Percentiles rank a stretch among this genome's conserved stretches.
phyloP scores from a whole-genome alignment of 2,113 vertebrate genomes.

The Ia io region DNA sequence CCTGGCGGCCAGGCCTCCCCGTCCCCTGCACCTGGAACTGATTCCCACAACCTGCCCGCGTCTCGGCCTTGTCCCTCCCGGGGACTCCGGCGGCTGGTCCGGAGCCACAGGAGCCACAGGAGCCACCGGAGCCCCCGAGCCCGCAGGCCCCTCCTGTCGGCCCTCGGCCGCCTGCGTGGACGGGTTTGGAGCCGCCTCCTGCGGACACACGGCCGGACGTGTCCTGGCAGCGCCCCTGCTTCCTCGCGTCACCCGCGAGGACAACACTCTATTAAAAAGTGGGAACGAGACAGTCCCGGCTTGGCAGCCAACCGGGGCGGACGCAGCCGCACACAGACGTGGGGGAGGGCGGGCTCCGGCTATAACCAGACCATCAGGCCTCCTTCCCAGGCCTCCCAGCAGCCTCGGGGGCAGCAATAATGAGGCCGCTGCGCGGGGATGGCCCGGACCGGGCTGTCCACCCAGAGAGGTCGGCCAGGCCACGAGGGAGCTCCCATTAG shows the following conservation, averaged over 20 bases:
- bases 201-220: background rate
- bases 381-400: background rate
- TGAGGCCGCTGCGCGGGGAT: accelerated
- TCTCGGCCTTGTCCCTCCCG: background rate
- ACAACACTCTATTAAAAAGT: background rate
- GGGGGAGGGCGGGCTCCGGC: accelerated
- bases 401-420: background rate
- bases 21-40: accelerated
- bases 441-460: background rate
- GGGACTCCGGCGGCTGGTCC: accelerated
- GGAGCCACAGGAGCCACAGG: no score
- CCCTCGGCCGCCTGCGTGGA: accelerated
- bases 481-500: no score
- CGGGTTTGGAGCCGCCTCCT: background rate
- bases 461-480: background rate
- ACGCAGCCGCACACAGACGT: background rate
- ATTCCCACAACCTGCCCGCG: accelerated
- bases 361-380: background rate
- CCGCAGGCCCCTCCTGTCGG: background rate
- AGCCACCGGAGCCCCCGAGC: background rate
- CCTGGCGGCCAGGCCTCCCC: background rate
- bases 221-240: background rate
- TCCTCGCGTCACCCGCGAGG: background rate
- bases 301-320: background rate
- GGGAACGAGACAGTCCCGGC: background rate